These are phyloP conservation scores for Lasius platythorax DNA, from an alignment of 2,888 invertebrate species.

Conservation along the genomic window DNA sequence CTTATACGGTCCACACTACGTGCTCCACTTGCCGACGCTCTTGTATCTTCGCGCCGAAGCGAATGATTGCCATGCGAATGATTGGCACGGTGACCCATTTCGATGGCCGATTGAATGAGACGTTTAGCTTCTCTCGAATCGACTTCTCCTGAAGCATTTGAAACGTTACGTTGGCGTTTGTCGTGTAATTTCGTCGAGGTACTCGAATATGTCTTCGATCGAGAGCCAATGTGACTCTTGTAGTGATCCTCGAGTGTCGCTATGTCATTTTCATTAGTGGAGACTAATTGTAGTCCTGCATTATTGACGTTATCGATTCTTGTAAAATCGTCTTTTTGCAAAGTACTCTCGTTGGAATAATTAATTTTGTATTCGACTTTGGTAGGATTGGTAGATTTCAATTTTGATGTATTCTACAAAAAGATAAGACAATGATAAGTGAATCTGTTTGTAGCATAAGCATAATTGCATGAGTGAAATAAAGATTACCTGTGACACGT, in stretches of 20 bases:
- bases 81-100: conserved; percentile 38
- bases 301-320: not conserved
- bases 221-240: not conserved
- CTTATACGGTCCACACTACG: conserved; percentile 22
- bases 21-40: conserved; percentile 15
- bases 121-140: not conserved
- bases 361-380: not conserved
- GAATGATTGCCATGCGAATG: conserved; percentile 18
- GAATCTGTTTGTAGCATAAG: not conserved
- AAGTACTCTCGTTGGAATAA: not conserved
- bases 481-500: not conserved
- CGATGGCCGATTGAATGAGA: not conserved
- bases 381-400: not conserved
- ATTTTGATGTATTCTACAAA: not conserved
- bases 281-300: not conserved
- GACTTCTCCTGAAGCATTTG: not conserved
- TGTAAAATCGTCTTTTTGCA: not conserved
- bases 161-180: not conserved
- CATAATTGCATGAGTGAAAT: not conserved
- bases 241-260: not conserved
- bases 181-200: not conserved
- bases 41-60: not conserved
- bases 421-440: not conserved
- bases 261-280: not conserved
- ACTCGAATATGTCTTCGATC: not conserved